Percentiles rank a stretch among this genome's conserved stretches.
Conservation (phyloP, 2,113 vertebrate species). For the Rhea pennata region DNA sequence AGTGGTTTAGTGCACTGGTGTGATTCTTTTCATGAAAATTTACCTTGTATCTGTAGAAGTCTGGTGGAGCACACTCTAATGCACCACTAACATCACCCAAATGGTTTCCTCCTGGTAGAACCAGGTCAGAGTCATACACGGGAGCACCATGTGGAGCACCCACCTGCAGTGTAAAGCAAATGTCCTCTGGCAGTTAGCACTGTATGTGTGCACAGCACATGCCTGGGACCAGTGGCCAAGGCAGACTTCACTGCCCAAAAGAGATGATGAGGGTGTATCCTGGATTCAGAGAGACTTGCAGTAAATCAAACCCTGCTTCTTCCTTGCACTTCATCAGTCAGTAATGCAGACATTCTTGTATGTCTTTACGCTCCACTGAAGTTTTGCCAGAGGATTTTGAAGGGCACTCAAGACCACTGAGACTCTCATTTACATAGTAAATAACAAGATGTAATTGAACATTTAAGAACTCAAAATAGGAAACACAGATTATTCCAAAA, state of each 20-base stretch:
- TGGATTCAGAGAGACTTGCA: neutral
- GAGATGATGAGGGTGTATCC: neutral
- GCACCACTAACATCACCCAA: accelerated
- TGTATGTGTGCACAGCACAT: accelerated
- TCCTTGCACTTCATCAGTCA: neutral
- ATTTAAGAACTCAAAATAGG: neutral
- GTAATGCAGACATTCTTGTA: neutral
- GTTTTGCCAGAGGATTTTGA: neutral
- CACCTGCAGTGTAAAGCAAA: neutral
- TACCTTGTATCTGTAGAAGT: neutral
- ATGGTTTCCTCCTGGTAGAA: neutral
- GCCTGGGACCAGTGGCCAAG: neutral
- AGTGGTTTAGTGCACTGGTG: neutral
- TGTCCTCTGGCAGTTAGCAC: neutral
- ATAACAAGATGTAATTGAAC: neutral
- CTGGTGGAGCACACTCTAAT: accelerated
- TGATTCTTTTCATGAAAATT: neutral
- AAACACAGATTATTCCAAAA: neutral
- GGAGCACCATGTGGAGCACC: neutral
- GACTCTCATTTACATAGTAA: neutral
- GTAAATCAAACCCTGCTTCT: neutral
- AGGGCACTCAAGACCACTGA: neutral
- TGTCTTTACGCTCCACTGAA: neutral
- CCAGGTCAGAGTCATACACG: neutral
- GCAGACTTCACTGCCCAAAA: neutral